These are phyloP conservation scores for Athalia rosae DNA, from an alignment of 2,888 invertebrate species.

Conservation along the genomic window DNA sequence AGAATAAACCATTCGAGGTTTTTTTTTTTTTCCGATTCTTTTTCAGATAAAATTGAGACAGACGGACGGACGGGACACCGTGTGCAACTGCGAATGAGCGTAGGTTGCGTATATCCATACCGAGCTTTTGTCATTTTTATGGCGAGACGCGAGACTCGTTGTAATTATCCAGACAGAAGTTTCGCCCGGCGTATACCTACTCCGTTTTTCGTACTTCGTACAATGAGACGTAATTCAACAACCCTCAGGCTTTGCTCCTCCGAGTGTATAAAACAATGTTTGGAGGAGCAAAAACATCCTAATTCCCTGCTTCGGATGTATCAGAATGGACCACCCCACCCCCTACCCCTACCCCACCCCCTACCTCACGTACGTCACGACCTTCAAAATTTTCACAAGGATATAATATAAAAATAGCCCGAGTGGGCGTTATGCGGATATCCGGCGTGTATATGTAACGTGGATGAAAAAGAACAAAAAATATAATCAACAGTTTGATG, in stretches of 20 bases:
- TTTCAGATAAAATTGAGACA: no score
- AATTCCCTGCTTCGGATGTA: constrained; percentile 19
- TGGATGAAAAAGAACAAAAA: no score
- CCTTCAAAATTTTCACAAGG: neutral
- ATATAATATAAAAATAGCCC: neutral
- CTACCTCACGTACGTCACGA: no score
- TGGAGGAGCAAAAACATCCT: constrained; percentile 22
- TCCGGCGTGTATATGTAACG: no score
- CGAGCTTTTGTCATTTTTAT: constrained; percentile 21
- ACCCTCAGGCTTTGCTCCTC: constrained; percentile 22
- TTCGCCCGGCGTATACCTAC: constrained; percentile 13
- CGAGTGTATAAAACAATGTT: constrained; percentile 7
- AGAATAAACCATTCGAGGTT: no score
- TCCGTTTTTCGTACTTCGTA: constrained; percentile 3
- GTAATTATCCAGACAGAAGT: constrained; percentile 32
- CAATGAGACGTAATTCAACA: constrained; percentile 33
- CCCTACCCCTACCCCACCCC: no score
- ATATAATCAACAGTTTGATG: no score
- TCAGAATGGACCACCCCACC: no score
- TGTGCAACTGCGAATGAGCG: constrained; percentile 2
- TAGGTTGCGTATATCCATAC: constrained; percentile 1
- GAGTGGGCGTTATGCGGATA: no score
- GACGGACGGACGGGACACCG: no score
- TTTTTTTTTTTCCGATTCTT: no score
- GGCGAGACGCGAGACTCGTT: constrained; percentile 21